These are phyloP conservation scores for Hydrocynus forskahlii DNA, from an alignment of 2,797 vertebrate species.

Conservation along the genomic window DNA sequence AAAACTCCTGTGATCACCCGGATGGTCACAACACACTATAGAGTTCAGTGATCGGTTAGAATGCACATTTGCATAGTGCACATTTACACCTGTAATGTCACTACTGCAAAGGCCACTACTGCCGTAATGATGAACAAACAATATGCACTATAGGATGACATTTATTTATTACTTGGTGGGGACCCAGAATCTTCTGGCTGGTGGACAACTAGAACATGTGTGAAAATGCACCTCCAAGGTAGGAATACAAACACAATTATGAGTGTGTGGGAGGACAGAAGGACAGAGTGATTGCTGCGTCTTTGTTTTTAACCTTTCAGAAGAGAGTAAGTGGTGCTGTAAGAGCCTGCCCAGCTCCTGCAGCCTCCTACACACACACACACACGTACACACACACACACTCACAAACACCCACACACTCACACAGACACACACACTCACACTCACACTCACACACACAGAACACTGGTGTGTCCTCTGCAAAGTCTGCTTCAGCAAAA, in stretches of 20 bases:
- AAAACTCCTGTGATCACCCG: no score
- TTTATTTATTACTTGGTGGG: background rate
- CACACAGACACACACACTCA: no score
- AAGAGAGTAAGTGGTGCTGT: conserved; percentile 54
- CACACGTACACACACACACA: background rate
- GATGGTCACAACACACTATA: no score
- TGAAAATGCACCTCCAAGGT: background rate
- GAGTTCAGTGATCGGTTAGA: no score
- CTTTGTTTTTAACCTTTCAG: conserved; percentile 53
- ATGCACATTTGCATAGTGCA: no score
- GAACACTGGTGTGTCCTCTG: background rate
- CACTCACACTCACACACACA: conserved; percentile 8
- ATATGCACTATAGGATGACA: no score
- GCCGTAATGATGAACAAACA: background rate
- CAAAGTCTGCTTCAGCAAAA: background rate
- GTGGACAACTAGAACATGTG: background rate
- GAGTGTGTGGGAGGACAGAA: conserved; percentile 60
- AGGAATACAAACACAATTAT: background rate
- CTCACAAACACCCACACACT: background rate
- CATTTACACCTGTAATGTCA: no score
- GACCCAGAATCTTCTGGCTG: background rate
- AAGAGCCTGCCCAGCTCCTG: conserved; percentile 35
- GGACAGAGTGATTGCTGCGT: conserved; percentile 49
- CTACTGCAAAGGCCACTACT: background rate
- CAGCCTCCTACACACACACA: conserved; percentile 21